Evolutionary conservation across 2,113 vertebrate species (phyloP).

Genomic region (Nematolebias whitei): DNA sequence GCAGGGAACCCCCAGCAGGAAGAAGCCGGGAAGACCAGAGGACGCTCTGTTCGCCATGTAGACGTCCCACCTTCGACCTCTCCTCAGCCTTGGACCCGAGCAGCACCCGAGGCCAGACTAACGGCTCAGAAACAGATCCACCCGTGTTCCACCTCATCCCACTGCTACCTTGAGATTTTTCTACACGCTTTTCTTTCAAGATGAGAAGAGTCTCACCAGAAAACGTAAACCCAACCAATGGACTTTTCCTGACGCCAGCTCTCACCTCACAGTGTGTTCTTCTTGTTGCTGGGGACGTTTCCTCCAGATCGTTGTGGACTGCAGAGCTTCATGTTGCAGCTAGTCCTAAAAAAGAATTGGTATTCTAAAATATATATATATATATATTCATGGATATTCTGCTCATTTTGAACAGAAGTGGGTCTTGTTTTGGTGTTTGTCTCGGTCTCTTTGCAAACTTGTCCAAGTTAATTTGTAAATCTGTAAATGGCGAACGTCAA

Average conservation of each 20-base stretch:
- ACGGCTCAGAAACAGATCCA: neutral
- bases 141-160: constrained; percentile 16
- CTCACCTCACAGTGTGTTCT: neutral
- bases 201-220: too few species aligned
- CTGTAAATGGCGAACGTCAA: constrained; percentile 70
- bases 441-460: constrained; percentile 35
- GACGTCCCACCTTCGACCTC: constrained; percentile 49
- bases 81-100: constrained; percentile 45
- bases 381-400: neutral
- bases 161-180: constrained; percentile 39
- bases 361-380: constrained; percentile 28
- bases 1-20: constrained; percentile 76
- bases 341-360: constrained; percentile 14
- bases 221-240: too few species aligned
- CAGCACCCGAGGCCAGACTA: constrained; percentile 48
- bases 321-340: constrained; percentile 61
- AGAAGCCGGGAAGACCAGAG: constrained; percentile 87
- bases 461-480: constrained; percentile 67
- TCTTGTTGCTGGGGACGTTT: neutral
- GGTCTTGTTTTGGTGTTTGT: constrained; percentile 38
- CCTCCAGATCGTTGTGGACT: constrained; percentile 34
- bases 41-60: constrained; percentile 92
- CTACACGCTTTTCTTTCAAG: neutral
- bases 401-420: too few species aligned
- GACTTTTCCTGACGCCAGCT: too few species aligned